A percentile compares a stretch with the other conserved stretches of the same genome.
Evolutionary conservation across 2,888 invertebrate species (phyloP).

Genomic region (Itoplectis maculator): DNA sequence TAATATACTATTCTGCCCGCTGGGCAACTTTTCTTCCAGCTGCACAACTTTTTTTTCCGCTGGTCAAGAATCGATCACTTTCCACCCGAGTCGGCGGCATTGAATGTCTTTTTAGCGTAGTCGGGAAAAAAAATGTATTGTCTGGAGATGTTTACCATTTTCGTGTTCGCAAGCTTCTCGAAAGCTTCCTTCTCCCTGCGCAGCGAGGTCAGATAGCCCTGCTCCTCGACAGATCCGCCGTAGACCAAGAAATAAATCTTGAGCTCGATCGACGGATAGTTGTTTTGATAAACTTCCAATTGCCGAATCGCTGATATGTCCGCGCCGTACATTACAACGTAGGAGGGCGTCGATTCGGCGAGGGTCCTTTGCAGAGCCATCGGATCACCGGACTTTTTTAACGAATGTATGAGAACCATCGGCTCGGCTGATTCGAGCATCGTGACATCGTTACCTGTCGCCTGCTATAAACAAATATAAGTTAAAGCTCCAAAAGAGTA

Average conservation of each 20-base stretch:
- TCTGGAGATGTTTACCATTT: conserved; percentile 90
- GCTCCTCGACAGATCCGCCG: conserved; percentile 97
- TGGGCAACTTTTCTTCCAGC: no score
- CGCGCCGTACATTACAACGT: conserved; percentile 95
- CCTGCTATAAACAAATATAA: conserved; percentile 77
- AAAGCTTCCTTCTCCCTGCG: conserved; percentile 97
- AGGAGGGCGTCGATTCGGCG: conserved; percentile 90
- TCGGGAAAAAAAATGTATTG: no score
- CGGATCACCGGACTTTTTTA: conserved; percentile 90
- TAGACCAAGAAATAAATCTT: conserved; percentile 96
- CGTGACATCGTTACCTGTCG: conserved; percentile 89
- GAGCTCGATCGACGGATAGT: conserved; percentile 84
- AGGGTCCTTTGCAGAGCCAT: conserved; percentile 91
- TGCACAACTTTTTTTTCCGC: no score
- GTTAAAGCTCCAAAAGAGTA: conserved; percentile 14
- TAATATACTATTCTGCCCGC: no score
- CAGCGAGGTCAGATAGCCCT: conserved; percentile 95
- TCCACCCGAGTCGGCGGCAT: no score
- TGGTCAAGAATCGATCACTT: no score
- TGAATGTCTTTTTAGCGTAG: no score
- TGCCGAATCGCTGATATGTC: conserved; percentile 95
- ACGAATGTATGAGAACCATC: conserved; percentile 91
- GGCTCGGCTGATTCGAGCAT: conserved; percentile 88
- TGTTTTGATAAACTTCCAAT: conserved; percentile 91
- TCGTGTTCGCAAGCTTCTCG: conserved; percentile 95